These are phyloP conservation scores for Pachyramphus minor DNA, from an alignment of 2,113 vertebrate species.

Conservation along the genomic window DNA sequence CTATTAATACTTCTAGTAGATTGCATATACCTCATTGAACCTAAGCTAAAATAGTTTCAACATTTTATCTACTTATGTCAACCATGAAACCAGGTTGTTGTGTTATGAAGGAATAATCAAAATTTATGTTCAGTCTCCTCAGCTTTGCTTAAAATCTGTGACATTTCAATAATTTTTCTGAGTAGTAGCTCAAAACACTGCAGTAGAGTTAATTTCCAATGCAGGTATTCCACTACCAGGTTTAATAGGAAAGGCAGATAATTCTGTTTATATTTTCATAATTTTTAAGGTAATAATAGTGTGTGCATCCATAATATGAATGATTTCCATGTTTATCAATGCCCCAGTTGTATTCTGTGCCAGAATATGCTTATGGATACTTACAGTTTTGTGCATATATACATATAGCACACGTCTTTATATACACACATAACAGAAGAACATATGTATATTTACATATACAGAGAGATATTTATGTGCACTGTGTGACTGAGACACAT, in stretches of 20 bases:
- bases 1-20: neutral
- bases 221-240: neutral
- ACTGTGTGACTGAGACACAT: neutral
- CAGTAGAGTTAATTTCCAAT: neutral
- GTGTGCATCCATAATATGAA: neutral
- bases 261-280: neutral
- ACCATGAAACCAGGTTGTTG: neutral
- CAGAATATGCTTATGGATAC: neutral
- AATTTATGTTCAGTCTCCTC: neutral
- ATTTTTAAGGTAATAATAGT: neutral
- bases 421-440: neutral
- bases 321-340: neutral
- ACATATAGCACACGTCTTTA: neutral
- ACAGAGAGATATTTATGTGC: neutral
- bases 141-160: neutral
- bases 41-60: neutral
- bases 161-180: neutral
- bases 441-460: neutral
- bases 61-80: neutral
- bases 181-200: neutral
- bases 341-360: neutral
- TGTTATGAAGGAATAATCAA: neutral
- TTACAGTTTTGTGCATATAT: neutral
- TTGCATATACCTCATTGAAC: neutral
- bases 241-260: neutral